Base-by-base conservation (phyloP, 2,113 vertebrate genomes). In the Zosterops borbonicus region DNA sequence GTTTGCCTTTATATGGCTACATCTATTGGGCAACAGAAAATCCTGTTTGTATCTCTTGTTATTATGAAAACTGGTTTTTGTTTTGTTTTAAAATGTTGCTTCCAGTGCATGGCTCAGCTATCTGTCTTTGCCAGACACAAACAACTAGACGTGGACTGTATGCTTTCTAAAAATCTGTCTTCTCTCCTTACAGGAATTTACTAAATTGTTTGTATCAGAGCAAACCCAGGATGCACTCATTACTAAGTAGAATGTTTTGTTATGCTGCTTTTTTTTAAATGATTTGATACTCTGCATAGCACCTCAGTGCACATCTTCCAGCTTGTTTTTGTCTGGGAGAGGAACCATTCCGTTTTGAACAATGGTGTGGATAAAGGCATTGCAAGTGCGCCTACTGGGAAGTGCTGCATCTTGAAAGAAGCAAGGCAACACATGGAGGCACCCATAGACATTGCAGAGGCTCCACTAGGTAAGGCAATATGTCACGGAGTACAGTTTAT, bases 41-140 rank as follows among this genome's bases (percentile, higher is more conserved):
- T 17, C 5, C 7, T 50, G 3, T 44, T n/a, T 3, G 0, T 25
- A 69, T 19, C 4, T 9, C 4, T 58, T 73, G 14, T 5, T 89
- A 19, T 77, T 75, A 83, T 39, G 46, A 81, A 70, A 58, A 1
- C 1, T 18, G 9, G 0, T 41, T 39, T 37, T 49, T 28, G 2
- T 8, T 56, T 55, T n/a, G 11, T 24, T 79, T 75, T 47, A 37
- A 83, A 79, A 68, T 55, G 25, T 39, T 24, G 52, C 23, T 76
- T 77, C 6, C 39, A 69, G 35, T 6, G 5, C 13, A 64, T 22
- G n/a, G 17, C 67, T 37, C 56, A 62, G 12, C 14, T 87, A 2
- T 42, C 33, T 29, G 20, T 41, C 39, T 79, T 65, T 58, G 14
- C 39, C 19, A 64, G 44, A 59, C 20, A 55, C 1, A 15, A 27